Conservation (phyloP, 2,797 vertebrate genomes). For the Myotis pilosus region DNA sequence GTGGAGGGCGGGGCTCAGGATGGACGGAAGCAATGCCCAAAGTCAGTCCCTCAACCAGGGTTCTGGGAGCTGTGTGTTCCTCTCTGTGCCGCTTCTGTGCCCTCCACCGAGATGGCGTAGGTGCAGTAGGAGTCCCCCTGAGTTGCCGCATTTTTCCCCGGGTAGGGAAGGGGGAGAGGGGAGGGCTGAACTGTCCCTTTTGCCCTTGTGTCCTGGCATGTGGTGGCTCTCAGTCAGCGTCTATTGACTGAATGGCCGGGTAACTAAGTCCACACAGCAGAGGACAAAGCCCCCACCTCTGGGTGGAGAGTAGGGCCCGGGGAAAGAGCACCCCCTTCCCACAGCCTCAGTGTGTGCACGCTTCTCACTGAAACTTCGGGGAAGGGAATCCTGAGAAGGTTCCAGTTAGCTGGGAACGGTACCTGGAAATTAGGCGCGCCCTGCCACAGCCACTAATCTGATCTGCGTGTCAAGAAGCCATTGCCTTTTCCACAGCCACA, state of each 20-base stretch:
- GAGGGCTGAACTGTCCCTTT: background rate
- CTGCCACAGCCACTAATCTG: background rate
- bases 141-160: background rate
- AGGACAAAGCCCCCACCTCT: background rate
- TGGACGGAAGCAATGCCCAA: background rate
- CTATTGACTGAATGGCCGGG: background rate
- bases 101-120: fast-evolving
- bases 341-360: background rate
- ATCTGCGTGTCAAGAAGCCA: background rate
- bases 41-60: background rate
- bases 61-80: background rate
- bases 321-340: background rate
- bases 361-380: background rate
- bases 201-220: background rate
- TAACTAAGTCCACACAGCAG: background rate
- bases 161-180: too few species aligned
- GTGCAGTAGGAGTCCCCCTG: fast-evolving
- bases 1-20: too few species aligned
- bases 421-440: background rate
- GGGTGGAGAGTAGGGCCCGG: background rate
- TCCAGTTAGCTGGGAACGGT: background rate
- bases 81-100: fast-evolving
- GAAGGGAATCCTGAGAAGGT: background rate
- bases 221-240: background rate
- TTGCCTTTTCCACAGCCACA: background rate